Percentiles rank a stretch among this genome's conserved stretches.
Evolutionary conservation across 2,797 vertebrate species (phyloP).

Genomic region (Morelia viridis): DNA sequence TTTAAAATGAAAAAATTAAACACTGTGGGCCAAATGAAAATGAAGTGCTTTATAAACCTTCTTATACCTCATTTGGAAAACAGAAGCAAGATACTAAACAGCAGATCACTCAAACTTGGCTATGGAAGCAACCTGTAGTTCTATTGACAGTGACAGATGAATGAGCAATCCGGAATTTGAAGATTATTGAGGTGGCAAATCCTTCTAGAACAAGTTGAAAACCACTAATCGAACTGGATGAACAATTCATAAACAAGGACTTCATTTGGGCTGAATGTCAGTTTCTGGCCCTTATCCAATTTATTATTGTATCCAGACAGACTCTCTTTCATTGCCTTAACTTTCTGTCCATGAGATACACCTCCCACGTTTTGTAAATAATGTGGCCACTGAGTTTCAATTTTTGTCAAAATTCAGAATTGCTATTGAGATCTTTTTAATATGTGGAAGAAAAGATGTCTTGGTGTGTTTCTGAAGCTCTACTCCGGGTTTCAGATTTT

Average conservation of each 20-base stretch:
- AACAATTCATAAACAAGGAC: not conserved
- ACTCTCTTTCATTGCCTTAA: not conserved
- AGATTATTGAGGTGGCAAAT: not conserved
- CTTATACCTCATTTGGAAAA: not conserved
- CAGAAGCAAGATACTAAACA: not conserved
- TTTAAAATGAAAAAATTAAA: not conserved
- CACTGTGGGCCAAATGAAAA: not conserved
- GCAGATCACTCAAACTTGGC: not conserved
- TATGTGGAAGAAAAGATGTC: not conserved
- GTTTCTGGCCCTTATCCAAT: not conserved
- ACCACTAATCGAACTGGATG: not conserved
- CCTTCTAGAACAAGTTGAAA: not conserved
- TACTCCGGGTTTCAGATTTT: not conserved
- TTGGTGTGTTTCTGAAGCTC: not conserved
- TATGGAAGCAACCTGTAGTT: not conserved
- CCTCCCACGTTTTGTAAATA: not conserved
- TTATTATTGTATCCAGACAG: not conserved
- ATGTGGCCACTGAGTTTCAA: not conserved
- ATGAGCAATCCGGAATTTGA: not conserved
- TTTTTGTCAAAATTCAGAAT: not conserved
- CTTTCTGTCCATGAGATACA: not conserved
- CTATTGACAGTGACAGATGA: too few species aligned
- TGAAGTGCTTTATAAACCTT: not conserved
- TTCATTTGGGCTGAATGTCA: not conserved
- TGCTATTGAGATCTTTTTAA: not conserved